Conservation (phyloP, 2,113 vertebrate genomes). For the Ctenodactylus gundi region DNA sequence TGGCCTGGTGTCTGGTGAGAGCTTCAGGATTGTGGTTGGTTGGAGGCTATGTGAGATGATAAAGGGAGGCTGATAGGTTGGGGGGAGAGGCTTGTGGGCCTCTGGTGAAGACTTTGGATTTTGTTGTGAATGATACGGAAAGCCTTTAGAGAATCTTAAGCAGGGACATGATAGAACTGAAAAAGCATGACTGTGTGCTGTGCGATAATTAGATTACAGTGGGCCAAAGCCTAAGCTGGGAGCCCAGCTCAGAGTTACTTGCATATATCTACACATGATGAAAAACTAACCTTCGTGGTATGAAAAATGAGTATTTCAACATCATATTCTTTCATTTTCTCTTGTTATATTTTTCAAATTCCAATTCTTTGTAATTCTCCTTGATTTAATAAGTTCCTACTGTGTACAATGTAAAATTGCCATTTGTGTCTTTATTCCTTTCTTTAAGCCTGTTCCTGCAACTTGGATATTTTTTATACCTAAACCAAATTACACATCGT, state of each 20-base stretch:
- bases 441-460: conserved; percentile 24
- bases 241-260: not conserved
- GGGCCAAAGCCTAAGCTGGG: not conserved
- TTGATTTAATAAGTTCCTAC: conserved; percentile 20
- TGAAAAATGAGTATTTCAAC: not conserved
- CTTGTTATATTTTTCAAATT: not conserved
- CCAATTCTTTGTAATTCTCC: not conserved
- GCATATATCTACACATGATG: not conserved
- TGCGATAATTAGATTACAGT: not conserved
- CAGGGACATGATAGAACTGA: not conserved
- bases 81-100: not conserved
- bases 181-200: not conserved
- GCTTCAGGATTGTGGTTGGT: not conserved
- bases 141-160: not conserved
- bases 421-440: conserved; percentile 18
- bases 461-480: not conserved
- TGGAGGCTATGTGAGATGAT: not conserved
- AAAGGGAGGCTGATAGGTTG: not conserved
- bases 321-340: not conserved
- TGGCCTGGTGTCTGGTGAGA: not conserved
- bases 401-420: not conserved
- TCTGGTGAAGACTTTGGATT: not conserved
- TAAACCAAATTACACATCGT: conserved; percentile 56
- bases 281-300: not conserved
- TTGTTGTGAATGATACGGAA: not conserved